phyloP scores from a whole-genome alignment of 2,797 vertebrate species.

The Hybognathus amarus region DNA sequence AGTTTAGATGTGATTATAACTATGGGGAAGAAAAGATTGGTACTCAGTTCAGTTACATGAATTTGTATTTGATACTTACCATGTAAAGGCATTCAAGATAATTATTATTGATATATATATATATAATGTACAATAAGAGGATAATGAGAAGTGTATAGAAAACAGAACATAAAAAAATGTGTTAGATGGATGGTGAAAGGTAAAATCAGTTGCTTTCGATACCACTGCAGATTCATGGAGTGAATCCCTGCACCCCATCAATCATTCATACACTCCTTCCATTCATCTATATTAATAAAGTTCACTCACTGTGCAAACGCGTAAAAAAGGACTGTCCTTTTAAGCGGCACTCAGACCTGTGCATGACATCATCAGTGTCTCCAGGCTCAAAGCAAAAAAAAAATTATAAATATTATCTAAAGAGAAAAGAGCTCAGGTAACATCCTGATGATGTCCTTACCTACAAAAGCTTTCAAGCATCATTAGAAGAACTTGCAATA shows the following conservation, averaged over 20 bases:
- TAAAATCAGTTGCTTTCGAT: slow-evolving; percentile 30
- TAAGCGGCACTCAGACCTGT: slow-evolving; percentile 12
- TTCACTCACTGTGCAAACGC: slow-evolving; percentile 35
- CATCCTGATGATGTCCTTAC: not conserved
- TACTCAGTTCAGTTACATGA: not conserved
- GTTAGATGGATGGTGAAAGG: not conserved
- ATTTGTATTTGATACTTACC: not conserved
- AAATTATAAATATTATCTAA: slow-evolving; percentile 6
- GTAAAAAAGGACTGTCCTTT: slow-evolving; percentile 5
- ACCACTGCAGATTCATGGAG: slow-evolving; percentile 27
- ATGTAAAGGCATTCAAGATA: not conserved
- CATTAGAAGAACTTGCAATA: not conserved
- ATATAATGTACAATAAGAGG: not conserved
- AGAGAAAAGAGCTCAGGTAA: not conserved
- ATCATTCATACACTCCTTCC: slow-evolving; percentile 51
- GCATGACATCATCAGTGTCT: slow-evolving; percentile 5
- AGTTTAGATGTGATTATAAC: not conserved
- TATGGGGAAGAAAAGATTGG: not conserved
- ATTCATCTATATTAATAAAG: slow-evolving; percentile 58
- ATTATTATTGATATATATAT: not conserved
- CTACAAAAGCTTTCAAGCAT: not conserved
- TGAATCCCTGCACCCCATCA: slow-evolving; percentile 37
- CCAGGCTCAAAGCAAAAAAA: not conserved
- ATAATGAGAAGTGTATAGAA: not conserved
- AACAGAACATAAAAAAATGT: not conserved